Conservation (phyloP, 2,113 vertebrate genomes). For the Chascanopsetta lugubris region DNA sequence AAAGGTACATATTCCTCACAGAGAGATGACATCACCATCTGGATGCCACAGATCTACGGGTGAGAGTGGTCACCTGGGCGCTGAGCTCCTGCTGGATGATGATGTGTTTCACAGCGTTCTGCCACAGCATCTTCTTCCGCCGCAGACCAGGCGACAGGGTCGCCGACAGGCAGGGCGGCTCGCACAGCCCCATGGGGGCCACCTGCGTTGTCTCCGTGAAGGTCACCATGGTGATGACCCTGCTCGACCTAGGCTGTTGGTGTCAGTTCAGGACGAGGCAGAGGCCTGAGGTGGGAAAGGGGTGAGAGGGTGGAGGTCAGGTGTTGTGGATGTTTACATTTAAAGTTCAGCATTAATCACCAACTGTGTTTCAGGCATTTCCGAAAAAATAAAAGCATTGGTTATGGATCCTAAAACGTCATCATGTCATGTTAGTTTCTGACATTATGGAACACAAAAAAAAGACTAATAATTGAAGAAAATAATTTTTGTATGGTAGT, state of each 20-base stretch:
- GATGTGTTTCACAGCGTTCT: conserved; percentile 80
- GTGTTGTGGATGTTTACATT: no score
- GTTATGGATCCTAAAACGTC: no score
- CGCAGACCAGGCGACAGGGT: conserved; percentile 70
- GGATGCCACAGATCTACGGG: not conserved
- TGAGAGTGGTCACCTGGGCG: conserved; percentile 58
- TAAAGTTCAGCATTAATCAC: no score
- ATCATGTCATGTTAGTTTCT: no score
- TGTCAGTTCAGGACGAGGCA: conserved; percentile 44
- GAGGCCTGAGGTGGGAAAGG: conserved; percentile 11
- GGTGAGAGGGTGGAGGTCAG: not conserved
- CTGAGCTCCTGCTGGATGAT: conserved; percentile 73
- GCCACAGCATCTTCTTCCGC: conserved; percentile 79
- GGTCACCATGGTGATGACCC: conserved; percentile 70
- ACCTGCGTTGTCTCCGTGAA: conserved; percentile 60
- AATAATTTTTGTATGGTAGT: no score
- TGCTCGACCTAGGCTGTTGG: conserved; percentile 28
- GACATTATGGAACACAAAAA: no score
- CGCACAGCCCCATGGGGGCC: conserved; percentile 49
- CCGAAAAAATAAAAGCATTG: no score
- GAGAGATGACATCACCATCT: not conserved
- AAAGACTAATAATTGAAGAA: no score
- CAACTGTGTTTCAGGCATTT: no score
- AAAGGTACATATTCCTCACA: no score
- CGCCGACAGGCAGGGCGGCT: conserved; percentile 43